These are phyloP conservation scores for Pampus argenteus DNA, from an alignment of 2,797 vertebrate genomes.

Conservation along the genomic window DNA sequence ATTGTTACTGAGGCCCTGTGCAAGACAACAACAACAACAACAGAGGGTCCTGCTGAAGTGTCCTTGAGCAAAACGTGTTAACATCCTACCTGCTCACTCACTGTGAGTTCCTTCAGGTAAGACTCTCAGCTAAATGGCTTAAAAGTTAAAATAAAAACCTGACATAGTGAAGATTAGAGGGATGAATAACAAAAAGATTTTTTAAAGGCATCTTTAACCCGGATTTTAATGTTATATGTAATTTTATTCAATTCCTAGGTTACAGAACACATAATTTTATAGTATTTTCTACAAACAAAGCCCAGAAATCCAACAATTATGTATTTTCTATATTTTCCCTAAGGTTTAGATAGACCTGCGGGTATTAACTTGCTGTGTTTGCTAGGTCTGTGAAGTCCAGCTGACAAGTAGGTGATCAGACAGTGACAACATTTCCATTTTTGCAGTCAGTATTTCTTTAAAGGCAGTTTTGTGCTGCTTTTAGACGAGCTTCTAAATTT, in stretches of 20 bases:
- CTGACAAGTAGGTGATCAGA: constrained; percentile 55
- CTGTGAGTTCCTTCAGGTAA: constrained; percentile 43
- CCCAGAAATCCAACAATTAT: constrained; percentile 17
- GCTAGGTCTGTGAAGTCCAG: constrained; percentile 39
- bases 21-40: constrained; percentile 16
- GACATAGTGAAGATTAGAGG: constrained; percentile 43
- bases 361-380: constrained; percentile 34
- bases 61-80: constrained; percentile 32
- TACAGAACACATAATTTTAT: background rate
- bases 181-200: too few species aligned
- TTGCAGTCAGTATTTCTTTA: constrained; percentile 48
- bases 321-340: constrained; percentile 17
- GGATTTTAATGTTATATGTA: constrained; percentile 6
- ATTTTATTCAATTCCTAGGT: constrained; percentile 5
- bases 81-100: constrained; percentile 41
- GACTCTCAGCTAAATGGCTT: constrained; percentile 47
- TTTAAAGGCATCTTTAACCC: constrained; percentile 37
- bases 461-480: constrained; percentile 54
- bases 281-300: background rate
- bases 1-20: background rate
- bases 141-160: constrained; percentile 53
- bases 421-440: constrained; percentile 61
- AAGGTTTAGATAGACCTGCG: constrained; percentile 24
- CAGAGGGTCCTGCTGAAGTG: constrained; percentile 29
- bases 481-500: constrained; percentile 73